A percentile compares a stretch with the other conserved stretches of the same genome.
These are phyloP conservation scores for Gobio occitaniae DNA, from an alignment of 2,797 vertebrate species.

Conservation along the genomic window DNA sequence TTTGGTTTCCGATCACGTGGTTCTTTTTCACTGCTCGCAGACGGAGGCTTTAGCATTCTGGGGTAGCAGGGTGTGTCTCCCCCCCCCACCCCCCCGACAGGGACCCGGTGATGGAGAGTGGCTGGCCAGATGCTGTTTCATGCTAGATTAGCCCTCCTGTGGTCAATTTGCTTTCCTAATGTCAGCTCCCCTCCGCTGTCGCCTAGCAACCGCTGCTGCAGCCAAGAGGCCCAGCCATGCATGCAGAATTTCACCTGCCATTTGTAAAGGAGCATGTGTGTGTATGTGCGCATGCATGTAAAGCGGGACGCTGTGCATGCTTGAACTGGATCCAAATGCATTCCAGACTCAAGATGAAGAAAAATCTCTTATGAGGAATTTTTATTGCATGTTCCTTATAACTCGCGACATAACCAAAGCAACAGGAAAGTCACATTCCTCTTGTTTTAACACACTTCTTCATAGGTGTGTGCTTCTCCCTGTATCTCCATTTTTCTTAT, in stretches of 20 bases:
- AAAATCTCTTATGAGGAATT: not conserved
- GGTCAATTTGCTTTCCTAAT: conserved; percentile 99
- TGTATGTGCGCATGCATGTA: conserved; percentile 59
- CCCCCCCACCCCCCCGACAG: conserved; percentile 34
- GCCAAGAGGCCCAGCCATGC: conserved; percentile 91
- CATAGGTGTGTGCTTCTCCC: conserved; percentile 18
- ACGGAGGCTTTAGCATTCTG: conserved; percentile 50
- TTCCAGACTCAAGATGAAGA: conserved; percentile 36
- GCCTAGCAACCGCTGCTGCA: conserved; percentile 95
- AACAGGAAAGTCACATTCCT: conserved; percentile 5
- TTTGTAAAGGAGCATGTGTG: conserved; percentile 75
- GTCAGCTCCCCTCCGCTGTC: conserved; percentile 94
- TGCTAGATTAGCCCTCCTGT: conserved; percentile 96
- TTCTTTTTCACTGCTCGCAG: conserved; percentile 48
- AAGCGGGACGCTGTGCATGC: conserved; percentile 49
- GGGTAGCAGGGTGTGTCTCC: conserved; percentile 50
- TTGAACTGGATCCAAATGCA: conserved; percentile 57
- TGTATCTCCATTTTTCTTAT: conserved; percentile 31
- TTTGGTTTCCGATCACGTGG: conserved; percentile 38
- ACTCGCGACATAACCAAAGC: not conserved
- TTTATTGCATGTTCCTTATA: not conserved
- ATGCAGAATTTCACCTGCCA: conserved; percentile 95
- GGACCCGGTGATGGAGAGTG: conserved; percentile 71
- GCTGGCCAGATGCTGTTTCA: conserved; percentile 90
- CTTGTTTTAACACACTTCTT: conserved; percentile 7